Base-by-base conservation (phyloP, 2,888 invertebrate species). In the Luperina testacea region DNA sequence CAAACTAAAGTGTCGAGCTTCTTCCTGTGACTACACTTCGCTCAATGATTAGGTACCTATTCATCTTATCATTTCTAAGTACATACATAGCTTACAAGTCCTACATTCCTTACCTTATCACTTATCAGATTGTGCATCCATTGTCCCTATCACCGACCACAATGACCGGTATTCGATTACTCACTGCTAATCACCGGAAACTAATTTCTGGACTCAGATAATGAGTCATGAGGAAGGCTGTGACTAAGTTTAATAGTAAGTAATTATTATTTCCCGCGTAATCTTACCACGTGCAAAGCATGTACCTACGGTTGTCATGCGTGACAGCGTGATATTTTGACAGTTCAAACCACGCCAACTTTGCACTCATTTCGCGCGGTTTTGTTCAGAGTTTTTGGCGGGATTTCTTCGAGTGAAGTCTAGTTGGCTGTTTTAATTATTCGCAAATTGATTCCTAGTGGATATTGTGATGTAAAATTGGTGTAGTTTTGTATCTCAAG, bases 171-270 rank as follows among this genome's bases (percentile, higher is more conserved):
- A 87, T 84, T 88, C 83, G 86, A 85, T 91, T 91, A 91, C 87
- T 91, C 90, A 90, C 45, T 20, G 65, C 77, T 88, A 91, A 90
- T 90, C 89, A 86, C 88, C 83, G 90, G 87, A 91, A 67, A 80
- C 68, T 88, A 87, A 89, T 89, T 83, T 90, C 72, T n/a, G 51
- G 57, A 72, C 65, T 69, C 17, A 73, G 86, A 87, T 89, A 91
- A 90, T 87, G 82, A 87, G 78, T 84, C 86, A 80, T 85, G 27
- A 80, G 65, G 83, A 87, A 87, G 72, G 75, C 24, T 53, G 75
- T 90, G 90, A 90, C 86, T 90, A 88, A 88, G 61, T 69, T 32
- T 57, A 45, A 2, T 13, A 45, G 11, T 45, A 45, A 45, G n/a
- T 4, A 59, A 11, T 59, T n/a, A 59, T n/a, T 59, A n/a, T n/a